Base-by-base conservation (phyloP, 2,797 vertebrate species). In the Enteromius treurensis region DNA sequence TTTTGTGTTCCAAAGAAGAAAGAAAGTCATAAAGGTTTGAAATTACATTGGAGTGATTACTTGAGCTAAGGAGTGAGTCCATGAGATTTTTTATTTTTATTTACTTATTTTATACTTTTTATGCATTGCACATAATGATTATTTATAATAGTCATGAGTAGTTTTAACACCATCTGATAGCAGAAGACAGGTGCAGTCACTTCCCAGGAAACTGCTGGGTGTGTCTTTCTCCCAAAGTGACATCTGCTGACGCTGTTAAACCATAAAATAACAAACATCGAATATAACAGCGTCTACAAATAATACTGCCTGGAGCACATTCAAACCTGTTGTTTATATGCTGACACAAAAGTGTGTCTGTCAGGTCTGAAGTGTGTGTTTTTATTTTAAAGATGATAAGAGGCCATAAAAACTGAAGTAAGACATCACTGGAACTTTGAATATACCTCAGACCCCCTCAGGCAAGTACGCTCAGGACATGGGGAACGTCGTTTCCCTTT, bases 221-320 rank as follows among this genome's bases (percentile, higher is more conserved):
- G 70, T 83, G 73, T 83, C 68, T 81, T 67, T 71, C 32, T 42
- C 60, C 75, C 79, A 78, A 77, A 84, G 82, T 86, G 85, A 76
- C 78, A 83, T 83, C 81, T 81, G 79, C 79, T 84, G 85, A 83
- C 10, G 68, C 75, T 58, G 82, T 78, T 71, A 83, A 83, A 78
- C 58, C 70, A 40, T 81, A 73, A 84, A 81, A 78, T 58, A 84
- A 73, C 78, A 84, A 86, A 86, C 82, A 84, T 67, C 6, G 42
- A 77, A 71, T 62, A 80, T 67, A 80, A 81, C 67, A 77, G 62
- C 34, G 58, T 86, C 82, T 84, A 84, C 81, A 86, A 86, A 77
- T 81, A 80, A 75, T 65, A 71, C 14, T 26, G 45, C 85, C 82
- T 55, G 32, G 51, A 62, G 85, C 82, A 73, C 45, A 40, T 74